Conservation (phyloP, 2,888 invertebrate species). For the Epirrhoe alternata region DNA sequence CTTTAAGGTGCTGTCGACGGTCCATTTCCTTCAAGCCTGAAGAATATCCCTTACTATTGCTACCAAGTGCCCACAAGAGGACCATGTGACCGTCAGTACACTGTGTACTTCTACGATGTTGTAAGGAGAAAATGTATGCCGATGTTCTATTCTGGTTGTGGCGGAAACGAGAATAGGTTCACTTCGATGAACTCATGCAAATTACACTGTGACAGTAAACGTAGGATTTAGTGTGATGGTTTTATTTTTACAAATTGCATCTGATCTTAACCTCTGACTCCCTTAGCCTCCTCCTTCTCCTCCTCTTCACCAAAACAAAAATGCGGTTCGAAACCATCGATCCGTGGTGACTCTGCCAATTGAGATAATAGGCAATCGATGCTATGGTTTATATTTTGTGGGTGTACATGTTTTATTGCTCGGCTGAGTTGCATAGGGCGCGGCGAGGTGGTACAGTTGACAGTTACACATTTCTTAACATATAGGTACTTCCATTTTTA, state of each 20-base stretch:
- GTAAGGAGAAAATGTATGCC: slow-evolving; percentile 69
- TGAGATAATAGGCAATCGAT: no score
- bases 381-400: no score
- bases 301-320: no score
- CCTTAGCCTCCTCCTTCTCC: no score
- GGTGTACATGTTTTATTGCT: no score
- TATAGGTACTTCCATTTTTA: no score
- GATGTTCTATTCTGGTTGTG: slow-evolving; percentile 78
- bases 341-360: no score
- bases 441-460: no score
- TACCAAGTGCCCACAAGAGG: slow-evolving; percentile 74
- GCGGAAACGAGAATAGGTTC: slow-evolving; percentile 77
- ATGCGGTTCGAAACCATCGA: no score
- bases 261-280: no score
- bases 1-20: slow-evolving; percentile 69
- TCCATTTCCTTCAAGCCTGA: slow-evolving; percentile 68
- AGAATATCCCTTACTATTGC: slow-evolving; percentile 74
- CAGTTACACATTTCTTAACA: no score
- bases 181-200: slow-evolving; percentile 54
- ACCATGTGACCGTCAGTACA: slow-evolving; percentile 59
- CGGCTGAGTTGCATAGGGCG: no score
- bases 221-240: slow-evolving; percentile 42
- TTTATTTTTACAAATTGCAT: not conserved
- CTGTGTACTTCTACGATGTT: slow-evolving; percentile 73
- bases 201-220: slow-evolving; percentile 58